phyloP scores from a whole-genome alignment of 2,888 invertebrate genomes.

The Muschampia plurimacula region DNA sequence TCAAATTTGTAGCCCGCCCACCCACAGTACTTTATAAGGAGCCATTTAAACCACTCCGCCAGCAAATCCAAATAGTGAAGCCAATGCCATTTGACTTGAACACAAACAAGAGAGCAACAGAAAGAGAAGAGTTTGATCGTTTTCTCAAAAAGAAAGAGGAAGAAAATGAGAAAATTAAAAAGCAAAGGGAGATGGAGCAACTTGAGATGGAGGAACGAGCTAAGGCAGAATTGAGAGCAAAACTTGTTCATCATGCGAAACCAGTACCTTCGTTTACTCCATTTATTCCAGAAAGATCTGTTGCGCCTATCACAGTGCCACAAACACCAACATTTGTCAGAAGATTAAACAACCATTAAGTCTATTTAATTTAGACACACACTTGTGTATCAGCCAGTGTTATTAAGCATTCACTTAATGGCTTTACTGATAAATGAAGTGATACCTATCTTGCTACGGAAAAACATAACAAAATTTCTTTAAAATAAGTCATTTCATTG shows the following conservation, averaged over 20 bases:
- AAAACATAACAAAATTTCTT: no score
- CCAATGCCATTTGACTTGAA: conserved; percentile 86
- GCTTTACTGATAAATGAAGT: not conserved
- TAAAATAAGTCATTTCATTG: no score
- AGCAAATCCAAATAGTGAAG: conserved; percentile 71
- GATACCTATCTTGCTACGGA: not conserved
- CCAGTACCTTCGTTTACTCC: conserved; percentile 84
- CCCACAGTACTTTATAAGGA: conserved; percentile 86
- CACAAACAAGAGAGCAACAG: conserved; percentile 87
- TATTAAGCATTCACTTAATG: not conserved
- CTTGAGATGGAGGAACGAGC: conserved; percentile 80
- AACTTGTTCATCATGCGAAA: conserved; percentile 87
- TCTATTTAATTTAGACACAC: not conserved
- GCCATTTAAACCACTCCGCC: conserved; percentile 87
- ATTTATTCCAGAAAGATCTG: conserved; percentile 80
- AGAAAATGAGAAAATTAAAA: conserved; percentile 72
- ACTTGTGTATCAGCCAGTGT: not conserved
- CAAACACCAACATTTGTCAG: conserved; percentile 86
- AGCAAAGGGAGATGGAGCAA: conserved; percentile 67
- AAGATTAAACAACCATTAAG: conserved; percentile 60
- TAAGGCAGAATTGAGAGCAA: conserved; percentile 80
- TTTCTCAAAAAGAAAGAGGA: conserved; percentile 82
- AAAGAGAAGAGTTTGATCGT: conserved; percentile 87
- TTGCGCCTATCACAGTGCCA: conserved; percentile 86
- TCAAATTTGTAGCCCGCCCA: conserved; percentile 87